A percentile compares a stretch with the other conserved stretches of the same genome.
Conservation (phyloP, 2,888 invertebrate genomes). For the Amphipyra tragopoginis region DNA sequence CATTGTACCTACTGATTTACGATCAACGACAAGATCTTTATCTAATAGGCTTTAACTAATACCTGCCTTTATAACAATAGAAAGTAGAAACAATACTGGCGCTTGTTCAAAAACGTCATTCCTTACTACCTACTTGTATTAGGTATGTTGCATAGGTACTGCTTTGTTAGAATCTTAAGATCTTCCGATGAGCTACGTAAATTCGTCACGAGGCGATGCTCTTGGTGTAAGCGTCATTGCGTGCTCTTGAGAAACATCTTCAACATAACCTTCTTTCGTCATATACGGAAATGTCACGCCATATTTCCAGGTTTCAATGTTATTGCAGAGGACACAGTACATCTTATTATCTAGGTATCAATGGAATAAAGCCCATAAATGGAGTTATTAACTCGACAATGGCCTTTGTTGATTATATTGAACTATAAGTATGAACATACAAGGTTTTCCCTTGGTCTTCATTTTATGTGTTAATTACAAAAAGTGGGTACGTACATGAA, state of each 20-base stretch:
- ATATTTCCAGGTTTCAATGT: constrained; percentile 25
- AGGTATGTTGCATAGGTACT: too few relatives aligned
- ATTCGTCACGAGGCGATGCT: not conserved
- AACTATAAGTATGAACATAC: constrained; percentile 15
- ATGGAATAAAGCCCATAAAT: constrained; percentile 33
- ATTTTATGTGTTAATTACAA: constrained; percentile 28
- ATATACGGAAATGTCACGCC: constrained; percentile 39
- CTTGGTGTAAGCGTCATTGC: not conserved
- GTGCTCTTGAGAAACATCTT: constrained; percentile 20
- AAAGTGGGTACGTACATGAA: not conserved
- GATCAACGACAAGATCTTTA: not conserved
- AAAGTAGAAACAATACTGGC: constrained; percentile 27
- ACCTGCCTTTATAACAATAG: not conserved
- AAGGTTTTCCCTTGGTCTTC: constrained; percentile 37
- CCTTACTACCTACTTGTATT: too few relatives aligned
- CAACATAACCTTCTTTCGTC: constrained; percentile 23
- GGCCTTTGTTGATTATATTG: constrained; percentile 34
- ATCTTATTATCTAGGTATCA: constrained; percentile 26
- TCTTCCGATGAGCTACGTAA: too few relatives aligned
- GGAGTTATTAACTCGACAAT: constrained; percentile 30
- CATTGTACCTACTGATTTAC: not conserved
- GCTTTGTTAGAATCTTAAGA: too few relatives aligned
- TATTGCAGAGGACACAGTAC: constrained; percentile 25
- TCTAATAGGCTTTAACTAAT: not conserved
- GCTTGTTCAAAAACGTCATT: constrained; percentile 21